Evolutionary conservation across 2,888 invertebrate genomes (phyloP).

Genomic region (Drosophila tanythrix): DNA sequence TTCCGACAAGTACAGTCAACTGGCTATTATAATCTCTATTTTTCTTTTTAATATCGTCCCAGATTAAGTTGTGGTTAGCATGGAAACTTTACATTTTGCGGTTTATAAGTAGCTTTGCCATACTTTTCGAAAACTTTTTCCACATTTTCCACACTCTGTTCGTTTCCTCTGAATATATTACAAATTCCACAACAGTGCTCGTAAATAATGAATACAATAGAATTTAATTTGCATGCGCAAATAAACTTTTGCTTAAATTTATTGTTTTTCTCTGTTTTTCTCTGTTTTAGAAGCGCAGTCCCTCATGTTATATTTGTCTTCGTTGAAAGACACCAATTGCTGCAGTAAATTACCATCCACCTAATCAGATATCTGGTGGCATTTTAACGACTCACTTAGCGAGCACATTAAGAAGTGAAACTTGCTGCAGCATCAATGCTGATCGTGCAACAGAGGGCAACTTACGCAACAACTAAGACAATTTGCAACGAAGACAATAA

Average conservation of each 20-base stretch:
- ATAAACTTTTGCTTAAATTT: neutral
- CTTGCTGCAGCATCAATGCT: conserved; percentile 18
- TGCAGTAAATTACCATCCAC: conserved; percentile 46
- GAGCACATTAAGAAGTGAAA: conserved; percentile 35
- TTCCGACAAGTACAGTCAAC: neutral
- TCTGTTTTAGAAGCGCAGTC: neutral
- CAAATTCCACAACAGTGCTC: neutral
- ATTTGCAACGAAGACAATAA: conserved; percentile 33
- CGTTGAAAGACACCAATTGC: neutral
- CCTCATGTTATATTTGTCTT: neutral
- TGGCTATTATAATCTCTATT: neutral
- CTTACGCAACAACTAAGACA: conserved; percentile 41
- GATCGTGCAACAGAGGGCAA: neutral
- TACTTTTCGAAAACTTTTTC: neutral
- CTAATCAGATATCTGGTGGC: conserved; percentile 21
- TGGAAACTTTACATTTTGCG: conserved; percentile 1
- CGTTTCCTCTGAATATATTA: neutral
- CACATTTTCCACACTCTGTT: neutral
- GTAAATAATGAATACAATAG: neutral
- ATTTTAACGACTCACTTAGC: conserved; percentile 47
- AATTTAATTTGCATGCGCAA: neutral
- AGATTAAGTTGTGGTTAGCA: neutral
- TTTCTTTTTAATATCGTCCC: neutral
- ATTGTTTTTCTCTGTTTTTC: neutral
- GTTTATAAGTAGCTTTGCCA: neutral